These are phyloP conservation scores for Trachelus iudaicus DNA, from an alignment of 2,888 invertebrate genomes.

Conservation along the genomic window DNA sequence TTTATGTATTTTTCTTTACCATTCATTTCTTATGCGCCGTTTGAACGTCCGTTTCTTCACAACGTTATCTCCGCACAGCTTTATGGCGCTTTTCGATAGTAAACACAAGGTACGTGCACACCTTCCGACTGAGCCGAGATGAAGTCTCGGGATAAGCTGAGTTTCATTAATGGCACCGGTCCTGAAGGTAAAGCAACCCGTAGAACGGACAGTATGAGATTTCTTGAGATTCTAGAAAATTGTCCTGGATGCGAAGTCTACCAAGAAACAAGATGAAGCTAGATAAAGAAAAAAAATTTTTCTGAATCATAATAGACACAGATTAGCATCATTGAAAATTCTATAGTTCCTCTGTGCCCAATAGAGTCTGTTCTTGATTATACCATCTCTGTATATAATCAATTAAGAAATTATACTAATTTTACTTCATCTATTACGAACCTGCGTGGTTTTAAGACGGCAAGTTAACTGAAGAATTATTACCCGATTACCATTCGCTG, in stretches of 20 bases:
- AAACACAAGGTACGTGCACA: constrained; percentile 23
- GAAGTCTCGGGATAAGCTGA: background rate
- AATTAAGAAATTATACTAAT: too few species aligned
- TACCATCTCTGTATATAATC: too few species aligned
- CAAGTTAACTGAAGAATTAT: background rate
- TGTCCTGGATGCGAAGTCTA: background rate
- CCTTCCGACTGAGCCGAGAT: background rate
- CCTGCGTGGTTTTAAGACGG: background rate
- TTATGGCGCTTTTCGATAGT: constrained; percentile 45
- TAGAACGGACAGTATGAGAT: background rate
- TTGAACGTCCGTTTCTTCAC: background rate
- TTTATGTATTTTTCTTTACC: background rate
- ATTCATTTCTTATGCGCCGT: background rate
- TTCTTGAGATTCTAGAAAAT: background rate
- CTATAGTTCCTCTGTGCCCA: too few species aligned
- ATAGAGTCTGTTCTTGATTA: too few species aligned
- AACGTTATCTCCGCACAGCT: constrained; percentile 28
- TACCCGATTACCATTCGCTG: too few species aligned
- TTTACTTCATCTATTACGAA: too few species aligned
- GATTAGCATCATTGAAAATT: too few species aligned
- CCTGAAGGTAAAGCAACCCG: background rate
- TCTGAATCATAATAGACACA: background rate
- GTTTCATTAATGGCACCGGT: background rate
- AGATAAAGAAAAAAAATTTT: background rate
- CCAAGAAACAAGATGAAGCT: background rate